Evolutionary conservation across 1,140 invertebrate species (phyloP), one percentile per base, ranked within the genome.

Genomic region (Octopus bimaculoides): DNA sequence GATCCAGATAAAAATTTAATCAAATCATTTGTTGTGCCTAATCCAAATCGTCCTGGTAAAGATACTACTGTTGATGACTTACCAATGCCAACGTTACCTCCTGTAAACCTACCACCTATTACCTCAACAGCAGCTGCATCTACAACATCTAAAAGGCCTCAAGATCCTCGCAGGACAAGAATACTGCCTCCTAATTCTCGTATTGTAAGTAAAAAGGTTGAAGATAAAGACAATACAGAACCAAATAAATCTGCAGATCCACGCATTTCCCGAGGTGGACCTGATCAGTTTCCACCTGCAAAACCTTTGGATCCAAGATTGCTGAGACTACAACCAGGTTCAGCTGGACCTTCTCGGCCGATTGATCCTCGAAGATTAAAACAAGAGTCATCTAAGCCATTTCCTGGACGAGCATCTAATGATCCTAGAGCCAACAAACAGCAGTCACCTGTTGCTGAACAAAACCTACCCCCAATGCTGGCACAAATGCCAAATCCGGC

Each of bases 211-310:
- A 71, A 71, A 71, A 71, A 71, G 14, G 17, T 20, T 71, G 66
- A 71, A 5, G 53, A 61, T 12, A 20, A 52, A 20, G 66, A 71
- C 26, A n/a, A 14, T 17, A 14, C 17, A 14, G 66, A 71, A 12
- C 14, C 54, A 54, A 56, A 52, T 61, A 83, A 83, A 54, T 76
- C 80, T 14, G 12, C 61, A 12, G 85, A 85, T 77, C 84, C 84
- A 14, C 80, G 83, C 17, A 66, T 85, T 52, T 82, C 84, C 66
- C 82, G 84, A 77, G 81, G 77, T 71, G 75, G 77, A 54, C 80
- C 82, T 54, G 81, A 80, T 41, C 75, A 73, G 52, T n/a, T 53
- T 9, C 71, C 26, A 54, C 52, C 66, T 80, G 0, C 26, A 76
- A 76, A 77, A 73, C 20, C 77, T 26, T 73, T 56, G 73, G 81